phyloP scores from a whole-genome alignment of 2,113 vertebrate species.

The Chlamydotis undulata region DNA sequence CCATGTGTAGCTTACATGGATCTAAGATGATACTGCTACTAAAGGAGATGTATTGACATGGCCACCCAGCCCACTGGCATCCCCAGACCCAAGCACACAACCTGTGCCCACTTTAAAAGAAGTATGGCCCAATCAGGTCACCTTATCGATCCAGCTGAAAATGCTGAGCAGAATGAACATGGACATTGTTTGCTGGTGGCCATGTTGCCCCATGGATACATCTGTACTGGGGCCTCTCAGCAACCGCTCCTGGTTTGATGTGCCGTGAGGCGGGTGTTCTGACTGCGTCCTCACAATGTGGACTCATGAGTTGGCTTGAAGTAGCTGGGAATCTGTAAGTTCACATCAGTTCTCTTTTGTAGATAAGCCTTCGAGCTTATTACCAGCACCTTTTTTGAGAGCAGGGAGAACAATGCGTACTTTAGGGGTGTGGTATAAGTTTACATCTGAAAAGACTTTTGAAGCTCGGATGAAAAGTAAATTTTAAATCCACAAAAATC shows the following conservation, averaged over 20 bases:
- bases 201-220: fast-evolving
- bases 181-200: background rate
- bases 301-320: background rate
- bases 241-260: background rate
- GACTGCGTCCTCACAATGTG: fast-evolving
- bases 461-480: background rate
- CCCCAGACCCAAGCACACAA: fast-evolving
- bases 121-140: background rate
- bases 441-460: background rate
- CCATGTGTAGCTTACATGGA: background rate
- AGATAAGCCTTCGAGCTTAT: background rate
- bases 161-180: too few species aligned
- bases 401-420: background rate
- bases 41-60: background rate
- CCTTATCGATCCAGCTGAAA: background rate
- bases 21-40: background rate
- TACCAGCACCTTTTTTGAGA: background rate
- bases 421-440: background rate
- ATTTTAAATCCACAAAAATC: background rate
- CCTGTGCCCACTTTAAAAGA: fast-evolving
- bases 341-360: background rate
- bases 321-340: background rate
- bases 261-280: fast-evolving
- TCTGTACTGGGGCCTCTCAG: background rate
- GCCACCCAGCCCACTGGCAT: background rate